Evolutionary conservation across 2,113 vertebrate genomes (phyloP), one percentile per base, ranked within the genome.

Genomic region (Anguilla japonica): DNA sequence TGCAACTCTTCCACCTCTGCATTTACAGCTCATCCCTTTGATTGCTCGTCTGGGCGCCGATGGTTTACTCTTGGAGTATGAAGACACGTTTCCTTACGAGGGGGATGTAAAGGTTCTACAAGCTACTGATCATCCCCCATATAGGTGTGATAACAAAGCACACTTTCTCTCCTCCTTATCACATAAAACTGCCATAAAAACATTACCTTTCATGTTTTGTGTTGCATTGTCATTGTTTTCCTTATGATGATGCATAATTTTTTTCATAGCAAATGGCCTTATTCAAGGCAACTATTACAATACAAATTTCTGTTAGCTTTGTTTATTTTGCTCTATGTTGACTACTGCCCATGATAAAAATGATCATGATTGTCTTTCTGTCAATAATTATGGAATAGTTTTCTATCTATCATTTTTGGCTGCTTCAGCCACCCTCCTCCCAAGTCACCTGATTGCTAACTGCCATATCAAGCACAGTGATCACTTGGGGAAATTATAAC

Each of bases 71-170:
- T 90, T 99, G 86, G 98, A 99, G 84, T 99, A 99, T 67, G 98
- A 99, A 89, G 98, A 99, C 91, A 96, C 97, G 94, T 99, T 99
- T 91, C 98, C 98, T 0, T 99, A 98, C 53, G 91, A 95, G 20
- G 97, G 96, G 20, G 94, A 92, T 41, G 93, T 99, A 89, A 90
- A 89, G 91, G 86, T 94, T 89, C 95, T 99, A 88, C 94, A 92
- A 85, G 95, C 96, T n/a, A 91, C 91, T 22, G 93, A 95, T 0
- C 94, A 95, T 41, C 92, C 93, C 22, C 94, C 96, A 0, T 99
- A 99, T 96, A 99, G 98, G 98, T 99, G 92, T 13, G 80, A 13
- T 75, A 2, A 34, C n/a, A 75, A 75, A 75, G 34, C n/a, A 75
- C 67, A 29, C 6, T 29, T 75, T 3, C n/a, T 22, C 26, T 75